Evolutionary conservation across 2,113 vertebrate genomes (phyloP).

Genomic region (Notechis scutatus): DNA sequence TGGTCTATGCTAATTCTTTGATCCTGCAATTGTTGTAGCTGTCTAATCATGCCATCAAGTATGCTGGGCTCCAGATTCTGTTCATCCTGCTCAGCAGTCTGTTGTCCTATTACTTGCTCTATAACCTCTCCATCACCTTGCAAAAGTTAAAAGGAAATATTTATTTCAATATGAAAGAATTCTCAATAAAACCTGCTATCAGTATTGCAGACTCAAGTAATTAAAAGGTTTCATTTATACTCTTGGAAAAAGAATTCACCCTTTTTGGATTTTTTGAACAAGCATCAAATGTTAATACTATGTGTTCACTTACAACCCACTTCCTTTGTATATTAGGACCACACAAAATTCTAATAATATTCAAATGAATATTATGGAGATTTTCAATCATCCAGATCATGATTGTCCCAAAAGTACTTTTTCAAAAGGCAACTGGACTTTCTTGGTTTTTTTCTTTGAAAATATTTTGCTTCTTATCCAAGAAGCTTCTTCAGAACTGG

Average conservation of each 20-base stretch:
- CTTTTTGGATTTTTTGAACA: neutral
- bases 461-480: neutral
- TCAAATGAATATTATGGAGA: neutral
- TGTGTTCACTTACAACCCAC: neutral
- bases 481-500: neutral
- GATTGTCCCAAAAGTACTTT: neutral
- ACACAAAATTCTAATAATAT: neutral
- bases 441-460: neutral
- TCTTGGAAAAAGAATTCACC: neutral
- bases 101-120: slow-evolving; percentile 95
- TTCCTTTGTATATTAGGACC: neutral
- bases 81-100: slow-evolving; percentile 81
- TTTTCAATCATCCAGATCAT: neutral
- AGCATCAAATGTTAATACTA: neutral
- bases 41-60: slow-evolving; percentile 87
- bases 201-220: neutral
- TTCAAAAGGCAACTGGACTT: neutral
- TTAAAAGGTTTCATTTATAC: neutral
- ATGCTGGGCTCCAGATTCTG: slow-evolving; percentile 71
- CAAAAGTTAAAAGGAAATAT: neutral
- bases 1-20: slow-evolving; percentile 60
- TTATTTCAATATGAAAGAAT: neutral
- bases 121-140: slow-evolving; percentile 94
- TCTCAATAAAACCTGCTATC: neutral
- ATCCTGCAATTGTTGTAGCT: slow-evolving; percentile 84